Percentiles rank a stretch among this genome's conserved stretches.
These are phyloP conservation scores for Eudemis profundana DNA, from an alignment of 2,888 invertebrate genomes.

Conservation along the genomic window DNA sequence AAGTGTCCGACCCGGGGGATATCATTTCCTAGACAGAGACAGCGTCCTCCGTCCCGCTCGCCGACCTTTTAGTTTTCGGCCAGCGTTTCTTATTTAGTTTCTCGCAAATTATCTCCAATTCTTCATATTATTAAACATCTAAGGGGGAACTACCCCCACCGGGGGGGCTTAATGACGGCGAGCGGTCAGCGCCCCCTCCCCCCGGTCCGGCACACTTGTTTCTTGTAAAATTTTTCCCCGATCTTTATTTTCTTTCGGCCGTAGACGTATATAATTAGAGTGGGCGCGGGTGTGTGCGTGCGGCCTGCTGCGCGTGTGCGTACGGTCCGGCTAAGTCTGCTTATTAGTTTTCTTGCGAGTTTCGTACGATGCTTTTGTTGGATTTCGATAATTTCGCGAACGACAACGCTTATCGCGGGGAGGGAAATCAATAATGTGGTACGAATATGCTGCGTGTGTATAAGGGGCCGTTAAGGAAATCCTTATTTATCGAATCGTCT, in stretches of 20 bases:
- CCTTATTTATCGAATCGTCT: conserved; percentile 43
- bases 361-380: conserved; percentile 81
- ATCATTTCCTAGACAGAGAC: conserved; percentile 47
- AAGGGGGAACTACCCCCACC: conserved; percentile 76
- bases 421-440: conserved; percentile 48
- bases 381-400: conserved; percentile 86
- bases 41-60: conserved; percentile 48
- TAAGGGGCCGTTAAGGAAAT: conserved; percentile 40
- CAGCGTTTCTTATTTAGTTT: conserved; percentile 85
- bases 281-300: conserved; percentile 51
- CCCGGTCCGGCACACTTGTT: conserved; percentile 81
- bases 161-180: conserved; percentile 78
- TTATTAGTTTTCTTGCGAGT: conserved; percentile 85
- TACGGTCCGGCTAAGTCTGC: conserved; percentile 63
- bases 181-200: conserved; percentile 79
- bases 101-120: conserved; percentile 86
- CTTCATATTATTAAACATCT: conserved; percentile 86
- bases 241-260: conserved; percentile 81
- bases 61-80: conserved; percentile 83
- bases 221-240: conserved; percentile 85
- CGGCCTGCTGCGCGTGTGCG: conserved; percentile 46
- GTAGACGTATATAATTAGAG: conserved; percentile 85
- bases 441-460: conserved; percentile 38
- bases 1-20: conserved; percentile 47
- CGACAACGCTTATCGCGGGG: conserved; percentile 60